A percentile compares a stretch with the other conserved stretches of the same genome.
Conservation (phyloP, 2,113 vertebrate genomes). For the Nymphicus hollandicus region DNA sequence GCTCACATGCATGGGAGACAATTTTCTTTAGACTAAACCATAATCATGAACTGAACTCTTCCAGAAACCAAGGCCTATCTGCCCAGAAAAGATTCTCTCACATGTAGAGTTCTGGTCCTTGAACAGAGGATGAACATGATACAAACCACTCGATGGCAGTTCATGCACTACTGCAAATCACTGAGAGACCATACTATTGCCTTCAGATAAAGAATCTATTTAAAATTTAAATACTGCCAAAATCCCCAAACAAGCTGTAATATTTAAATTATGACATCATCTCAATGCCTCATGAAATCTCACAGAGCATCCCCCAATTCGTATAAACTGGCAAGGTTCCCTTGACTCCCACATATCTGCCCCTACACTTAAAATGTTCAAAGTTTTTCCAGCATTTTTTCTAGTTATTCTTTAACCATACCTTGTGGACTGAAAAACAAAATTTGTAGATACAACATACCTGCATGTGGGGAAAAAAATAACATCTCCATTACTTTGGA, state of each 20-base stretch:
- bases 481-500: not conserved
- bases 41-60: not conserved
- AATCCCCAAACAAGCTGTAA: not conserved
- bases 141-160: not conserved
- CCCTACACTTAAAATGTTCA: not conserved
- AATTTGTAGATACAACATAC: not conserved
- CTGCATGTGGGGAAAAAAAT: not conserved
- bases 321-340: not conserved
- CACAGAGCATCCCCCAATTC: not conserved
- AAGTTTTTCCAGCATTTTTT: not conserved
- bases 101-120: not conserved
- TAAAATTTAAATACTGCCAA: not conserved
- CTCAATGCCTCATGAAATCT: not conserved
- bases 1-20: not conserved
- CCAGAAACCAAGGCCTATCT: not conserved
- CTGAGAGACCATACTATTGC: not conserved
- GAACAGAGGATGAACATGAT: not conserved
- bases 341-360: not conserved
- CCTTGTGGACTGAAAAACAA: not conserved
- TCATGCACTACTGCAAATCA: not conserved
- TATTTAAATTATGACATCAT: not conserved
- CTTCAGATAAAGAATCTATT: not conserved
- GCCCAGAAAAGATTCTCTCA: not conserved
- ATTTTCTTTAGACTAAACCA: not conserved
- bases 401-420: not conserved